These are phyloP conservation scores for Gallinago nigripennis DNA, from an alignment of 2,797 vertebrate genomes.

Conservation along the genomic window DNA sequence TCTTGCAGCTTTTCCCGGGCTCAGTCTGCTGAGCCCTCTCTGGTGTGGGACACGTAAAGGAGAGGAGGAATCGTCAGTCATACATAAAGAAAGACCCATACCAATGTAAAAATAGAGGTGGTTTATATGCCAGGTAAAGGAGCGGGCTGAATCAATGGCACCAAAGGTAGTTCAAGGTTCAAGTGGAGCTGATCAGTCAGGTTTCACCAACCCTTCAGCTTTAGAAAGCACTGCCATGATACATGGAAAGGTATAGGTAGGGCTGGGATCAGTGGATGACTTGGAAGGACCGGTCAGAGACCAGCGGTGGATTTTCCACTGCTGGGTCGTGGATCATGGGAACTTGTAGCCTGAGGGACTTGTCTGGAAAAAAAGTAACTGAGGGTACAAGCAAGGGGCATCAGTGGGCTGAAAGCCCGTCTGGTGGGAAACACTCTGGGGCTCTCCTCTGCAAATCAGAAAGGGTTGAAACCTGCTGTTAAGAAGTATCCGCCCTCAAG, in stretches of 20 bases:
- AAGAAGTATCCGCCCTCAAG: not conserved
- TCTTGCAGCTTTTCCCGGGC: not conserved
- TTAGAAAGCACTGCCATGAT: not conserved
- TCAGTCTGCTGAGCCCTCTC: not conserved
- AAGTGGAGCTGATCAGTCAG: not conserved
- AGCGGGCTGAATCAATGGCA: not conserved
- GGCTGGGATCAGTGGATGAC: not conserved
- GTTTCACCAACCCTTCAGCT: not conserved
- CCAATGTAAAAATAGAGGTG: not conserved
- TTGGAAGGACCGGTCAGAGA: not conserved
- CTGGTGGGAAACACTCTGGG: not conserved
- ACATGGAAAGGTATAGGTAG: not conserved
- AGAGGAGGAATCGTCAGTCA: not conserved
- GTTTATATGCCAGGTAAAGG: not conserved
- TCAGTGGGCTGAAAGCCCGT: not conserved
- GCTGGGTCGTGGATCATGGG: not conserved
- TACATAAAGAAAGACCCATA: not conserved
- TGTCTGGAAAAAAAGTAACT: not conserved
- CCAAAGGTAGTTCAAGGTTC: not conserved
- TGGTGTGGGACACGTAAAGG: not conserved
- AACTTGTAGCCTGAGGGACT: not conserved
- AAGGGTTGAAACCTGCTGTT: not conserved
- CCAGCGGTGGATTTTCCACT: not conserved
- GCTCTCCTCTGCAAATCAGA: not conserved
- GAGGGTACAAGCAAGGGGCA: not conserved